Evolutionary conservation across 2,113 vertebrate genomes (phyloP), one percentile per base, ranked within the genome.

Genomic region (Danionella cerebrum): DNA sequence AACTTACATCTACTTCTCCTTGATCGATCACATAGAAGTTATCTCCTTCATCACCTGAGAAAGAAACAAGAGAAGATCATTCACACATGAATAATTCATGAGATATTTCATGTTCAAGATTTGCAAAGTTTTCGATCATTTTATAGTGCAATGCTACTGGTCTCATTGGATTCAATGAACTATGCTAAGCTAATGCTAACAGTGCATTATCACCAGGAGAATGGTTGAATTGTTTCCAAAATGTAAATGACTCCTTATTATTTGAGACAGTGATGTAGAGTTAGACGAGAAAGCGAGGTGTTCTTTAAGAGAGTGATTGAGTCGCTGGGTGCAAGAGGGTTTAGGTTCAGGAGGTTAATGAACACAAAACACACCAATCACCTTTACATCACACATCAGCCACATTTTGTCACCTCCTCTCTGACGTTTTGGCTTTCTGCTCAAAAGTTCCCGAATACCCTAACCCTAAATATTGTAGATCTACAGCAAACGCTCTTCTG

Each of bases 1-100:
- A 66, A 93, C 93, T 97, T 81, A 98, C 96, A 6, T 98, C 95
- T 67, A 95, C 95, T 86, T 98, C 96, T 44, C 96, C 96, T 73
- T 97, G 94, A 80, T 98, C 96, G 57, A 98, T 91, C 54, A 98
- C 96, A 19, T 98, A 98, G 82, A 98, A 98, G 85, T 98, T 98
- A 79, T 98, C 96, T 25, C 96, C 96, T 88, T 98, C 95, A 5
- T 98, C 91, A 66, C 94, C 96, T 98, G 78, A 24, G 81, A 74
- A 29, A 35, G 71, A 78, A 73, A 76, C 67, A 11, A 47, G 2
- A 27, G 2, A 67, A 24, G 16, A 35, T 62, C 11, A 29, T 42
- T n/a, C n/a, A n/a, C n/a, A n/a, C n/a, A n/a, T n/a, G n/a, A n/a
- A n/a, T n/a, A n/a, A n/a, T n/a, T n/a, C n/a, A n/a, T n/a, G n/a